Conservation (phyloP, 2,888 invertebrate genomes). For the Eristalinus aeneus region DNA sequence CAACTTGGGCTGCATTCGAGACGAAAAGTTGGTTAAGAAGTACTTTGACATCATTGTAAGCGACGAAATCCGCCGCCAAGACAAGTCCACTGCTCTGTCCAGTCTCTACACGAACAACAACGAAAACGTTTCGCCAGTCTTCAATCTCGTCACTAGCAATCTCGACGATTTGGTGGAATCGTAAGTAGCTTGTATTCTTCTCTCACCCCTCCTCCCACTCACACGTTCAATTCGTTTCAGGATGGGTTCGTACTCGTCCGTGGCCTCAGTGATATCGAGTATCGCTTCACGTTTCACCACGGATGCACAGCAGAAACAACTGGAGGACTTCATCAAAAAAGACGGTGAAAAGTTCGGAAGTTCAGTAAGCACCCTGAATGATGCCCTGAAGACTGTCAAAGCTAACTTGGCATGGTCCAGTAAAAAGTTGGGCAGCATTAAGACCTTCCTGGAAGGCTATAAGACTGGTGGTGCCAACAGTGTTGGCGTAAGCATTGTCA, state of each 20-base stretch:
- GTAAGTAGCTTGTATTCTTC: conserved; percentile 73
- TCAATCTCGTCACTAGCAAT: conserved; percentile 81
- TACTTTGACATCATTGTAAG: conserved; percentile 82
- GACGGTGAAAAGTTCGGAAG: conserved; percentile 75
- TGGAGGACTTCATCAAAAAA: conserved; percentile 73
- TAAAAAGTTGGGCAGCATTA: conserved; percentile 72
- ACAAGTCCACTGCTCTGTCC: conserved; percentile 77
- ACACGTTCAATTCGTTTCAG: conserved; percentile 66
- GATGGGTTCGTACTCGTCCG: conserved; percentile 76
- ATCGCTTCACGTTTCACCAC: conserved; percentile 78
- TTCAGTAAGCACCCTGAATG: conserved; percentile 73
- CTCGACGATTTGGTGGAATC: conserved; percentile 72
- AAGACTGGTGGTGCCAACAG: conserved; percentile 12
- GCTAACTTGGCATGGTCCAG: conserved; percentile 78
- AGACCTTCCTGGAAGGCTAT: conserved; percentile 72
- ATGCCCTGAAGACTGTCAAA: conserved; percentile 74
- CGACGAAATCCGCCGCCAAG: conserved; percentile 78
- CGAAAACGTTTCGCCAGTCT: conserved; percentile 82
- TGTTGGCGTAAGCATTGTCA: conserved; percentile 16
- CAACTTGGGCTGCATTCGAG: conserved; percentile 86
- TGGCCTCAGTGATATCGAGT: conserved; percentile 77
- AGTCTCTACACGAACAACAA: conserved; percentile 82
- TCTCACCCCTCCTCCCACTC: not conserved
- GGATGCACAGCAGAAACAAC: conserved; percentile 72
- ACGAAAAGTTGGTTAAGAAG: conserved; percentile 82